phyloP scores from a whole-genome alignment of 1,140 invertebrate species.

The Hycleus cichorii region DNA sequence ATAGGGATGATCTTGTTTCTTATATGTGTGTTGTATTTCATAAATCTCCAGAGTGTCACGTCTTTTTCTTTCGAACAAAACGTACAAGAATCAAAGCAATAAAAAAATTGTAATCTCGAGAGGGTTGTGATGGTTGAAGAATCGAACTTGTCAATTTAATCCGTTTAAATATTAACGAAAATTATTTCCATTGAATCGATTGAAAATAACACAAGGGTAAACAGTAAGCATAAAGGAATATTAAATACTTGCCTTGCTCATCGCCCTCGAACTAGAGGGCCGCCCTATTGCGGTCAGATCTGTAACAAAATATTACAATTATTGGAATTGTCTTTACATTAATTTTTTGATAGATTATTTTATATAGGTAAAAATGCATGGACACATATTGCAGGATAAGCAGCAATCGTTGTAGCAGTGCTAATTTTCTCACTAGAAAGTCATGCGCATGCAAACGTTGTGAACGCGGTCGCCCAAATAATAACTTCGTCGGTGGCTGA shows the following conservation, averaged over 20 bases:
- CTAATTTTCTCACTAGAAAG: conserved; percentile 35
- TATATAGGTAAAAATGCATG: not conserved
- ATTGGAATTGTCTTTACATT: not conserved
- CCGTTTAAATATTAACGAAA: conserved; percentile 19
- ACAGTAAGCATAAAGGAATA: not conserved
- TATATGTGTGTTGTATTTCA: not conserved
- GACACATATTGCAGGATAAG: not conserved
- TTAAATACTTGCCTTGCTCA: conserved; percentile 32
- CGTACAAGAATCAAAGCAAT: conserved; percentile 32
- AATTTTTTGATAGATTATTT: too few relatives aligned
- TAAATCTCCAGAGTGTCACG: conserved; percentile 28
- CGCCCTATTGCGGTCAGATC: conserved; percentile 33
- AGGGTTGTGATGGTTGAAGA: conserved; percentile 13
- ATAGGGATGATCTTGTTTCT: too few relatives aligned
- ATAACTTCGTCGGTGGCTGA: conserved; percentile 34
- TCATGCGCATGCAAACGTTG: conserved; percentile 32
- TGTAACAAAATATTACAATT: conserved; percentile 27
- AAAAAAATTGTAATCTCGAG: conserved; percentile 33
- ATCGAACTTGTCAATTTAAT: conserved; percentile 29
- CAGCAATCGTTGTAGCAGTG: conserved; percentile 17
- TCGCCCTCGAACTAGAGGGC: conserved; percentile 29
- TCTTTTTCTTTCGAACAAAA: conserved; percentile 28
- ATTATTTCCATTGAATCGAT: not conserved
- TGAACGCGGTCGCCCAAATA: conserved; percentile 38
- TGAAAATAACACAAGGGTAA: conserved; percentile 2